Evolutionary conservation across 2,797 vertebrate genomes (phyloP).

Genomic region (Gallirallus australis): DNA sequence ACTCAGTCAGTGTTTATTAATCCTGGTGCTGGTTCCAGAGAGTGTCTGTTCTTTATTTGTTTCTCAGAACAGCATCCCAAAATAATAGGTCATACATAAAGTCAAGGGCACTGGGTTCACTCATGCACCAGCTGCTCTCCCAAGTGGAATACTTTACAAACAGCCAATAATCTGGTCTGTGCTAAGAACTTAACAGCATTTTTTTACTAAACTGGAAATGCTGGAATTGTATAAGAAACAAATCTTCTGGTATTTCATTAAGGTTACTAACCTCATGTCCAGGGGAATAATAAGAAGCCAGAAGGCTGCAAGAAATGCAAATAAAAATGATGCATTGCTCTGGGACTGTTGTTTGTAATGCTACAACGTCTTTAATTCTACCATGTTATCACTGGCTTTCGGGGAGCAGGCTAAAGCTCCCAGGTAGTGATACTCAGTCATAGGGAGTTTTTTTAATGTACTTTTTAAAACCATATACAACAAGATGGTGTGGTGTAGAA

Average conservation of each 20-base stretch:
- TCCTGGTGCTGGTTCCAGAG: background rate
- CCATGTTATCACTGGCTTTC: background rate
- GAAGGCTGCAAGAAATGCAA: conserved; percentile 16
- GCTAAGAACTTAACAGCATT: background rate
- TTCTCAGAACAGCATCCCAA: background rate
- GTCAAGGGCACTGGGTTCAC: background rate
- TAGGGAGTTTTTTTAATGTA: background rate
- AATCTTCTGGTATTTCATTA: conserved; percentile 36
- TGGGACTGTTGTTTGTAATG: background rate
- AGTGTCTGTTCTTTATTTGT: background rate
- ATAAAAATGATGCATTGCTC: background rate
- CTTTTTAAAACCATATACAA: background rate
- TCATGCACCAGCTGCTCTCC: conserved; percentile 1
- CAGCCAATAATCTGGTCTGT: background rate
- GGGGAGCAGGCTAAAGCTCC: background rate
- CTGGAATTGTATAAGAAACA: background rate
- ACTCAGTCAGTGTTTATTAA: background rate
- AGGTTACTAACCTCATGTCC: conserved; percentile 1
- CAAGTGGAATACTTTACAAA: conserved; percentile 1
- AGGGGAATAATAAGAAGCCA: background rate
- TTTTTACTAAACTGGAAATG: conserved; percentile 15
- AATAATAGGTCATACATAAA: background rate
- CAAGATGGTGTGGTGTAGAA: background rate
- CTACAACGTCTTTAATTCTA: background rate
- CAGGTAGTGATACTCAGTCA: background rate